Evolutionary conservation across 1,140 invertebrate species (phyloP).

Genomic region (Panulirus ornatus): DNA sequence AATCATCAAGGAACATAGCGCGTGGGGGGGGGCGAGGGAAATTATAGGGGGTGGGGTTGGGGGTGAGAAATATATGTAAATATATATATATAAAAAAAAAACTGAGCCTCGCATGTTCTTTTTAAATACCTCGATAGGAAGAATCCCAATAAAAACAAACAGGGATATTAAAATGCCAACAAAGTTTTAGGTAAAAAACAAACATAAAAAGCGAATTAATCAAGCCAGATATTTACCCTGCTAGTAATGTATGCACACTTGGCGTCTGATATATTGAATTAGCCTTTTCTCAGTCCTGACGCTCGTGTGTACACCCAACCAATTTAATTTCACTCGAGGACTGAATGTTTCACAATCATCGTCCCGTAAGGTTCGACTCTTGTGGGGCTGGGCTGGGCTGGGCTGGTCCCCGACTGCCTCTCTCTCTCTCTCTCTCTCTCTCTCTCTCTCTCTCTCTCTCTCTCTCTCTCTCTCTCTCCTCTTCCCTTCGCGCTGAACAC

Average conservation of each 20-base stretch:
- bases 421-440: too few relatives aligned
- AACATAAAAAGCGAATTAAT: conserved; percentile 71
- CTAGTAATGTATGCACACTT: conserved; percentile 68
- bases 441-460: too few relatives aligned
- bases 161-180: conserved; percentile 72
- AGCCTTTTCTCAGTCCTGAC: conserved; percentile 69
- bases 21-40: background rate
- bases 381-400: too few relatives aligned
- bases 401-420: too few relatives aligned
- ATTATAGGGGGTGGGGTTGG: background rate
- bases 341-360: conserved; percentile 60
- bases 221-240: conserved; percentile 67
- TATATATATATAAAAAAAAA: too few relatives aligned
- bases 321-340: conserved; percentile 60
- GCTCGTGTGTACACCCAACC: background rate
- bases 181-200: conserved; percentile 59
- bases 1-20: background rate
- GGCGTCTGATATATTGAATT: conserved; percentile 74
- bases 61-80: too few relatives aligned
- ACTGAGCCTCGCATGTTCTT: conserved; percentile 24
- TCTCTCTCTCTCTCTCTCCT: too few relatives aligned
- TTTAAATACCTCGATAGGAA: conserved; percentile 50
- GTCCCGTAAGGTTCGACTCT: conserved; percentile 42
- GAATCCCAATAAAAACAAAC: conserved; percentile 67
- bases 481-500: too few relatives aligned